Base-by-base conservation (phyloP, 2,113 vertebrate genomes). In the Mugil cephalus region DNA sequence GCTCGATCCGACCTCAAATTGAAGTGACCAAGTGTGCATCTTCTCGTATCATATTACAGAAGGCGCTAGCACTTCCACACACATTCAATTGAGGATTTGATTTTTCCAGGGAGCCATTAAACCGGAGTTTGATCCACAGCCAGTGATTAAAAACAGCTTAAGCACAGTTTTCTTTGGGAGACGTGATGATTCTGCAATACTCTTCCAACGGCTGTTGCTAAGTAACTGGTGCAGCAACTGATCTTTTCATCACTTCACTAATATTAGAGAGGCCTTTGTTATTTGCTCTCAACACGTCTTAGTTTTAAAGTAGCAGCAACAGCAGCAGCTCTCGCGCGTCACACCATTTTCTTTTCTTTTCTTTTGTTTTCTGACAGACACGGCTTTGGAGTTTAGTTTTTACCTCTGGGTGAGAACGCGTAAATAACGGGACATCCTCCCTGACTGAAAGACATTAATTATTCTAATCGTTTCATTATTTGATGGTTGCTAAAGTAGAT, bases 141-240 rank as follows among this genome's bases (percentile, higher is more conserved):
- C 63, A 72, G 73, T 56, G 65, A 80, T 80, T 83, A 75, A 81
- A 72, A 71, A 77, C 38, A 50, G 34, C 55, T 77, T 72, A 54
- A 80, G 79, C 19, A 39, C 11, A 7, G 34, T 63, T 69, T 71
- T 48, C 35, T 72, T 77, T 50, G 39, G 42, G 53, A 60, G 62
- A 39, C 5, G 24, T 52, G 40, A 72, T 73, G 13, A 14, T 80
- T 53, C 47, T 9, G 61, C 39, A 67, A 69, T 48, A 15, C 54
- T 13, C 43, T 36, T 17, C 63, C 24, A 68, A n/a, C 1, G 6
- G 46, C 65, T 78, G 82, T 85, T 88, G 86, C 84, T 82, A 76
- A 81, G 78, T 63, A 83, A 87, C 78, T 51, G 50, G 17, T 60
- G n/a, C 4, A 1, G 55, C 38, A 51, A 36, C 43, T 67, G 50